Evolutionary conservation across 1,140 invertebrate genomes (phyloP), one percentile per base, ranked within the genome.

Genomic region (Sipha flava): DNA sequence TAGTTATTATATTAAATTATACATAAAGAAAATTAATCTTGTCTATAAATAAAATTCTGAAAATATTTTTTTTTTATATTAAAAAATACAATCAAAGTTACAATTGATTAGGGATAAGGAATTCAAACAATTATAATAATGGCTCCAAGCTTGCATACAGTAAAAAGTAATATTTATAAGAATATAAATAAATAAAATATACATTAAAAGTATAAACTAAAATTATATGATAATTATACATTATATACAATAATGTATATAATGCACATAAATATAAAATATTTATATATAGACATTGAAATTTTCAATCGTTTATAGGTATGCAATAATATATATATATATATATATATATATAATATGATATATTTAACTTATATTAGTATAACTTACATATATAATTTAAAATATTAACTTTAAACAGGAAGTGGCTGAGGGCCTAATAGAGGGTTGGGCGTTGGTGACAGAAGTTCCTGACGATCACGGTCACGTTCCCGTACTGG

Each of bases 401-500:
- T n/a, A n/a, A n/a, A 10, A 3, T 64, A 34, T n/a, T 62, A 34
- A 31, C 16, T 62, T n/a, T 66, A 66, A 37, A 40, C 62, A 66
- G 62, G n/a, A 40, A 66, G n/a, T 16, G 31, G 31, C 0, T 18
- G 14, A 12, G 31, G 62, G 3, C n/a, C 59, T 26, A 31, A 64
- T 1, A 34, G 9, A 31, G 29, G 16, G 7, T 62, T 57, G 14
- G 34, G 21, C 16, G 34, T 66, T 26, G 64, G 64, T 16, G 64
- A 66, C 10, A 66, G 23, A 0, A 66, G 34, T 66, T 40, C 91
- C 83, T 91, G 90, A 79, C 92, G 85, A 83, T 94, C 92, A 57
- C 94, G 87, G 86, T 94, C 92, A 43, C 92, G 85, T 85, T 94
- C 92, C 18, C 90, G 85, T 1, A 92, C 92, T 2, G 94, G 94